Evolutionary conservation across 2,797 vertebrate species (phyloP).

Genomic region (Phataginus tricuspis): DNA sequence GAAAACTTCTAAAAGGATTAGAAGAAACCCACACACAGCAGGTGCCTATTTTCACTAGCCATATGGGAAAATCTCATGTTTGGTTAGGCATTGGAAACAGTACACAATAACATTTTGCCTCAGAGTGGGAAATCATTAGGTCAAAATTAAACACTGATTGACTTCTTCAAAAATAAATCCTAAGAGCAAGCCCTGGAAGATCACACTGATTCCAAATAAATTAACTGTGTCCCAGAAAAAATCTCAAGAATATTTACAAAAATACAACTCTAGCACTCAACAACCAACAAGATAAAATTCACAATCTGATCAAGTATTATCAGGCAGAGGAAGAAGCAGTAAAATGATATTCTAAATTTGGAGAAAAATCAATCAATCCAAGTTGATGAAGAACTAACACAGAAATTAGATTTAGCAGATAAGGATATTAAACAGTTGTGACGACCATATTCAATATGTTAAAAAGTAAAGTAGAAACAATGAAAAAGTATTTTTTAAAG

Average conservation of each 20-base stretch:
- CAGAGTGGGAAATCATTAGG: not conserved
- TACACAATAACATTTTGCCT: not conserved
- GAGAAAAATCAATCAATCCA: not conserved
- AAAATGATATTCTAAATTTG: not conserved
- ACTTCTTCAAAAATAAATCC: not conserved
- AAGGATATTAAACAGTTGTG: not conserved
- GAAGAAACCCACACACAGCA: not conserved
- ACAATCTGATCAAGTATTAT: not conserved
- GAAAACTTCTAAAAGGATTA: not conserved
- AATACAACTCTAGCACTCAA: not conserved
- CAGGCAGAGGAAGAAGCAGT: not conserved
- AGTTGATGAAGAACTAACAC: not conserved
- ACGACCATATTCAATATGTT: not conserved
- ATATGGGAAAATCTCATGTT: not conserved
- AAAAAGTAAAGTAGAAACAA: not conserved
- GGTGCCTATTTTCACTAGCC: not conserved
- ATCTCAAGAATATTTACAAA: not conserved
- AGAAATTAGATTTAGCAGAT: not conserved
- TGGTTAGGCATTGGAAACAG: not conserved
- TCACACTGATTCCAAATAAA: not conserved
- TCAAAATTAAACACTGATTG: not conserved
- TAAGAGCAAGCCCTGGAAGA: not conserved
- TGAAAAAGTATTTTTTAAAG: not conserved
- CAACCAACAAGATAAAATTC: not conserved
- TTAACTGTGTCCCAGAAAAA: not conserved